A percentile compares a stretch with the other conserved stretches of the same genome.
Evolutionary conservation across 2,113 vertebrate species (phyloP).

Genomic region (Sceloporus undulatus): DNA sequence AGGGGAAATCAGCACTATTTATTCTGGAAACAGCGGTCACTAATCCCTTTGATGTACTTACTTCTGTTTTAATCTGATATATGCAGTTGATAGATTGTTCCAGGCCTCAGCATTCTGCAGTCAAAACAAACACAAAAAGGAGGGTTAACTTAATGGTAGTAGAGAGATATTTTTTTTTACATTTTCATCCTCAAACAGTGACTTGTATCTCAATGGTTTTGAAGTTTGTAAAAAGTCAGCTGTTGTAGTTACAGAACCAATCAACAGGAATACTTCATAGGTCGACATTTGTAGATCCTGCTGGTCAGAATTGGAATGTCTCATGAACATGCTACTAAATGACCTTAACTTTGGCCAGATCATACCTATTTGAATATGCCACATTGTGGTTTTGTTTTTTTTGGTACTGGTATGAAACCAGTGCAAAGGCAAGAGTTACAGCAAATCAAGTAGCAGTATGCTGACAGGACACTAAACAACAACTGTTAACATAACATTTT

Average conservation of each 20-base stretch:
- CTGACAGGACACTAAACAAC: conserved; percentile 1
- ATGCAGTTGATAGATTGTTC: conserved; percentile 97
- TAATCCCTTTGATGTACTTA: conserved; percentile 80
- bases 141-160: background rate
- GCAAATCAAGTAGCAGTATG: background rate
- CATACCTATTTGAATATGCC: background rate
- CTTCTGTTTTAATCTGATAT: conserved; percentile 94
- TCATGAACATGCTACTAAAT: background rate
- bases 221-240: conserved; percentile 2
- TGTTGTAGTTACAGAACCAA: conserved; percentile 11
- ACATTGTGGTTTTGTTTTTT: background rate
- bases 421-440: conserved; percentile 4
- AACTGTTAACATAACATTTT: background rate
- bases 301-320: background rate
- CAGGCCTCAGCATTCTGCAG: conserved; percentile 97
- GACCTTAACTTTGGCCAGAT: background rate
- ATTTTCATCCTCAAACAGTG: conserved; percentile 1
- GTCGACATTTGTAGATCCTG: background rate
- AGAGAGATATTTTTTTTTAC: background rate
- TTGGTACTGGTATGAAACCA: background rate
- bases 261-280: background rate
- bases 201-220: background rate
- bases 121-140: conserved; percentile 45
- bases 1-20: conserved; percentile 49
- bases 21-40: conserved; percentile 54